A percentile compares a stretch with the other conserved stretches of the same genome.
These are phyloP conservation scores for Crossocerus cetratus DNA, from an alignment of 2,888 invertebrate species.

Conservation along the genomic window DNA sequence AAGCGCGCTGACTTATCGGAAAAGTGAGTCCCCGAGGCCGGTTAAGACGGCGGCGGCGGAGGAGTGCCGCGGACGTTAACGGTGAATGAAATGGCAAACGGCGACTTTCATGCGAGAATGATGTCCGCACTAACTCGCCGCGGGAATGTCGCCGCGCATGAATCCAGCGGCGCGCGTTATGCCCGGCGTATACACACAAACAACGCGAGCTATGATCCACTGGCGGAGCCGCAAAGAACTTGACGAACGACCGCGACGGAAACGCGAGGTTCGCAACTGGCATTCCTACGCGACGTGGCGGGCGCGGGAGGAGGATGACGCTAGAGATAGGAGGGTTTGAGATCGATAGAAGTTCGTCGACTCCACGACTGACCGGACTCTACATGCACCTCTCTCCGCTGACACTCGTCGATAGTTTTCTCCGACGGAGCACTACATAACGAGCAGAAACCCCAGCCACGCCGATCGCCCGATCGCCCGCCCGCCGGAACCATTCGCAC, in stretches of 20 bases:
- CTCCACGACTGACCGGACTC: conserved; percentile 51
- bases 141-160: conserved; percentile 1
- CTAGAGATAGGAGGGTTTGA: conserved; percentile 50
- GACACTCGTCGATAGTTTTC: not conserved
- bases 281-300: conserved; percentile 45
- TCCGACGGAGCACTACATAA: not conserved
- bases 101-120: not conserved
- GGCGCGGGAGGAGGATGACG: conserved; percentile 49
- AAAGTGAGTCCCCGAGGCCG: not conserved
- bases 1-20: not conserved
- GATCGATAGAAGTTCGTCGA: conserved; percentile 64
- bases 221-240: conserved; percentile 14
- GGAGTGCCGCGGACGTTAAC: not conserved
- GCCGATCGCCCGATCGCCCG: no score
- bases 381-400: conserved; percentile 13
- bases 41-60: not conserved
- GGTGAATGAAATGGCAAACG: not conserved
- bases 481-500: no score
- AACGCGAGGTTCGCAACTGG: conserved; percentile 36
- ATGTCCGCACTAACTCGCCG: not conserved
- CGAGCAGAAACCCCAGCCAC: no score
- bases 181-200: not conserved
- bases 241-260: conserved; percentile 30
- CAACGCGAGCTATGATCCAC: no score
- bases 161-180: conserved; percentile 9